These are phyloP conservation scores for Epistrophe grossulariae DNA, from an alignment of 2,888 invertebrate species.

Conservation along the genomic window DNA sequence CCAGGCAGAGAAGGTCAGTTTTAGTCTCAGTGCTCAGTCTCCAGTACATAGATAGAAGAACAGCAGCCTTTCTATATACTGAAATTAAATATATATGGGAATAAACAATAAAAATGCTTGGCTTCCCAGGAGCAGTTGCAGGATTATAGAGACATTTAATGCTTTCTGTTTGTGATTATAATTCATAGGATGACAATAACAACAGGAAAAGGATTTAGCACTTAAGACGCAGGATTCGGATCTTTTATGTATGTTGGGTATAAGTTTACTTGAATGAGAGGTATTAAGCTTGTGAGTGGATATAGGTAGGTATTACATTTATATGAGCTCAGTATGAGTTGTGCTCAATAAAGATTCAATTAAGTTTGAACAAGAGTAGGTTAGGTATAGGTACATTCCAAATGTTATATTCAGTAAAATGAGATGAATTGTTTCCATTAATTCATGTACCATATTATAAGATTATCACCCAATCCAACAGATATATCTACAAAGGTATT, in stretches of 20 bases:
- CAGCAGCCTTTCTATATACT: neutral
- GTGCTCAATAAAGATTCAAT: slow-evolving; percentile 10
- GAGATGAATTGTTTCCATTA: neutral
- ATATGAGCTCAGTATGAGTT: neutral
- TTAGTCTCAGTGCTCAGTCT: neutral
- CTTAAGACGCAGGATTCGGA: slow-evolving; percentile 19
- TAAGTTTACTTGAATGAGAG: slow-evolving; percentile 13
- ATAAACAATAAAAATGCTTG: slow-evolving; percentile 50
- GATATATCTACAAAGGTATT: neutral
- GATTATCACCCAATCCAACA: neutral
- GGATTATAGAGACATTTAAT: slow-evolving; percentile 52
- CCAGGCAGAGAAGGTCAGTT: slow-evolving; percentile 20
- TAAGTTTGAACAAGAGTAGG: neutral
- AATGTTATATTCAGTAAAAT: neutral
- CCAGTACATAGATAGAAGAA: neutral
- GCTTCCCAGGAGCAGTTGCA: slow-evolving; percentile 39
- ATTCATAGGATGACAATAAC: slow-evolving; percentile 59
- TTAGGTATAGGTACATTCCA: too few relatives aligned
- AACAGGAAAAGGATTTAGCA: slow-evolving; percentile 51
- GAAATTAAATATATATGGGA: slow-evolving; percentile 19
- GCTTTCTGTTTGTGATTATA: slow-evolving; percentile 56
- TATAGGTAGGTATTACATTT: neutral
- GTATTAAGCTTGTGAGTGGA: slow-evolving; percentile 15
- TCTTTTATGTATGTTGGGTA: slow-evolving; percentile 4
- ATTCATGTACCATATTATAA: neutral